Evolutionary conservation across 1,140 invertebrate species (phyloP).

Genomic region (Magallana ariakensis): DNA sequence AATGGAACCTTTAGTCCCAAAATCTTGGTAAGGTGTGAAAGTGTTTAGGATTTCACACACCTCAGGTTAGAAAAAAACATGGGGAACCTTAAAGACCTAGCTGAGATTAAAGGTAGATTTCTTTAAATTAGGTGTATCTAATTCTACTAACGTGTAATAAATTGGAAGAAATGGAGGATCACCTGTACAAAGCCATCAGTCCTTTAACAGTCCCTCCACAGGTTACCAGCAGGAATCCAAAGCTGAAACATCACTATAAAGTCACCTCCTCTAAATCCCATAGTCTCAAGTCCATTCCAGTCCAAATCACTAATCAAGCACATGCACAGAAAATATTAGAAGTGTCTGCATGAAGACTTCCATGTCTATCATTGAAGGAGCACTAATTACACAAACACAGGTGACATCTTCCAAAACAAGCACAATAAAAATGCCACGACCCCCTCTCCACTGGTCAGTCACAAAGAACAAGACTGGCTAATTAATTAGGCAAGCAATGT

Average conservation of each 20-base stretch:
- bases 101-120: constrained; percentile 20
- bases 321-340: neutral
- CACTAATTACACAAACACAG: constrained; percentile 12
- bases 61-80: neutral
- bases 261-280: neutral
- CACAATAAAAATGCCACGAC: neutral
- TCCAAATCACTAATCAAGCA: neutral
- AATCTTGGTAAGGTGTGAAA: neutral
- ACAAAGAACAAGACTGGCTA: constrained; percentile 8
- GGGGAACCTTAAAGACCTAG: neutral
- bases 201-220: neutral
- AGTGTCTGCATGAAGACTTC: constrained; percentile 16
- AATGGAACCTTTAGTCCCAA: constrained; percentile 6
- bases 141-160: constrained; percentile 22
- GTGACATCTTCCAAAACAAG: constrained; percentile 22
- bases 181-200: neutral
- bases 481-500: constrained; percentile 15
- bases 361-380: neutral
- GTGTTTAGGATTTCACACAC: neutral
- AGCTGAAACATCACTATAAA: neutral
- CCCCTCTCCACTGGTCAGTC: neutral
- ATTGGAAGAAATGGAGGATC: neutral
- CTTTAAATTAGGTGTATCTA: constrained; percentile 10
- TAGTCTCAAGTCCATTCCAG: neutral
- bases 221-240: neutral